These are phyloP conservation scores for Sinocyclocheilus maitianheensis DNA, from an alignment of 2,113 vertebrate genomes.

Conservation along the genomic window DNA sequence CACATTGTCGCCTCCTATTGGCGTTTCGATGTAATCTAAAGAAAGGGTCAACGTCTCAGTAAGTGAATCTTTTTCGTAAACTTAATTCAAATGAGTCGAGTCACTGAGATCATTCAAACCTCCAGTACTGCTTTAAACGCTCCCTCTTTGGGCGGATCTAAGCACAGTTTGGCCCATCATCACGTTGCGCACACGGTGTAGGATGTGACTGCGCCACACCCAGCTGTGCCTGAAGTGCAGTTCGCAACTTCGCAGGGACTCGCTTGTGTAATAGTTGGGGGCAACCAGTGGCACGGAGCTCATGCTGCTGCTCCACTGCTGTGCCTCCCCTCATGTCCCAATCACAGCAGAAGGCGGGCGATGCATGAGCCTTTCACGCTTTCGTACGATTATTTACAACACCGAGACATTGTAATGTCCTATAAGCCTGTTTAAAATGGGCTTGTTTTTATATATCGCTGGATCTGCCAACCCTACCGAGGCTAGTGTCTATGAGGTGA, in stretches of 20 bases:
- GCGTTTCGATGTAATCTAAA: not conserved
- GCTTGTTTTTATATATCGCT: constrained; percentile 73
- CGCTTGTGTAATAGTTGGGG: constrained; percentile 69
- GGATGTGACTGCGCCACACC: constrained; percentile 69
- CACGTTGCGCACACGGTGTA: constrained; percentile 70
- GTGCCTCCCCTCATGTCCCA: constrained; percentile 57
- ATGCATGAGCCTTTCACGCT: constrained; percentile 59
- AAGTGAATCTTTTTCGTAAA: not conserved
- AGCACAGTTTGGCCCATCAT: constrained; percentile 54
- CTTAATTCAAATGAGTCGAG: not conserved
- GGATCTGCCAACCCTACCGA: constrained; percentile 71
- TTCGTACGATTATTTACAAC: constrained; percentile 33
- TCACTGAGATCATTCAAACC: not conserved
- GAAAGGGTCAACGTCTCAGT: not conserved
- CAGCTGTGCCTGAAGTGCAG: constrained; percentile 45
- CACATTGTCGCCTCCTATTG: not conserved
- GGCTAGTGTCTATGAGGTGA: constrained; percentile 71
- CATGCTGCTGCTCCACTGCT: constrained; percentile 53
- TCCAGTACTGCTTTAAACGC: constrained; percentile 5
- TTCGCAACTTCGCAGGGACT: constrained; percentile 49
- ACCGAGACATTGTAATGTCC: constrained; percentile 49
- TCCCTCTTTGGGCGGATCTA: constrained; percentile 55
- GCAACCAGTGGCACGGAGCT: constrained; percentile 55
- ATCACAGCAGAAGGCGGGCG: constrained; percentile 60
- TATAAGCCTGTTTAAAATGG: constrained; percentile 65